These are phyloP conservation scores for Pseudomyrmex pallidus DNA, from an alignment of 1,140 invertebrate species.

Conservation along the genomic window DNA sequence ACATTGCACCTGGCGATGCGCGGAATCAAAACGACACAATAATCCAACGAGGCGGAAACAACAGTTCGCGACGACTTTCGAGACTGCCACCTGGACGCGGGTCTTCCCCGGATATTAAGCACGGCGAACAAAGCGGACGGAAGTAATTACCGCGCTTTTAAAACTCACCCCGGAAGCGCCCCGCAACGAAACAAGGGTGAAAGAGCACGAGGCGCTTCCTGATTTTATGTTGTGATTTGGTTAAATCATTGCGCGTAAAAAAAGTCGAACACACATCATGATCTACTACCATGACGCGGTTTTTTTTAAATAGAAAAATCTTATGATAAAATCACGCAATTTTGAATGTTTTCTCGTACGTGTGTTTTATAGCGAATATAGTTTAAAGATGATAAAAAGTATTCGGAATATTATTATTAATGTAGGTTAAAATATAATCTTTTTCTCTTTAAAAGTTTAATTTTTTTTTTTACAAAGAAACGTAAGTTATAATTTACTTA, in stretches of 20 bases:
- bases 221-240: conserved; percentile 63
- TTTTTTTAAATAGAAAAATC: not conserved
- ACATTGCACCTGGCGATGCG: conserved; percentile 74
- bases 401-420: too few relatives aligned
- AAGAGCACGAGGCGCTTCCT: conserved; percentile 48
- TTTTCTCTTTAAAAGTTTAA: too few relatives aligned
- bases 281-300: conserved; percentile 5
- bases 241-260: conserved; percentile 46
- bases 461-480: too few relatives aligned
- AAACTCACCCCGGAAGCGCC: conserved; percentile 66
- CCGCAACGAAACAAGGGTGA: conserved; percentile 8
- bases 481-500: too few relatives aligned
- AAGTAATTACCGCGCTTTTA: conserved; percentile 80
- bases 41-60: conserved; percentile 71
- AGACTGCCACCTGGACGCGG: conserved; percentile 71
- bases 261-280: conserved; percentile 4
- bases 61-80: conserved; percentile 70
- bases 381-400: too few relatives aligned
- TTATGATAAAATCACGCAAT: not conserved
- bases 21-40: conserved; percentile 64
- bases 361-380: not conserved
- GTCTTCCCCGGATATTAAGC: conserved; percentile 77
- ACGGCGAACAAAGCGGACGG: conserved; percentile 76
- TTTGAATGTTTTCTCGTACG: not conserved
- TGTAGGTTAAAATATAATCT: too few relatives aligned